Evolutionary conservation across 2,888 invertebrate genomes (phyloP), one percentile per base, ranked within the genome.

Genomic region (Lasioglossum vierecki): DNA sequence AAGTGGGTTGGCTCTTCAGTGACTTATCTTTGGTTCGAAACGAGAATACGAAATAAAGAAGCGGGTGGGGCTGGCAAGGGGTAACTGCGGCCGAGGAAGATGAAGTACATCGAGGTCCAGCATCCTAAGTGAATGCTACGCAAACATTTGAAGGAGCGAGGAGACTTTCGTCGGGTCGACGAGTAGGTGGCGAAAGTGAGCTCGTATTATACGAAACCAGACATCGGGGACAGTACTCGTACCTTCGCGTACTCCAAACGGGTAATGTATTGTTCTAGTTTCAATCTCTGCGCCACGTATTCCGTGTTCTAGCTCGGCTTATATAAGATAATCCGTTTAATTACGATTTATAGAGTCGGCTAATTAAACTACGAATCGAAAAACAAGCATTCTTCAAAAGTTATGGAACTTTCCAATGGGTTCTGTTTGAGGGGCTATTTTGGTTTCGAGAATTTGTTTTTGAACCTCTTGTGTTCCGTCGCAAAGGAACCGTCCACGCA

Each of bases 71-170:
- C 76, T 44, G 66, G n/a, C 30, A 71, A 44, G 75, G 49, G 74
- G 44, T 66, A 57, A 80, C 41, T 71, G 73, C 44, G 82, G 49
- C 49, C 77, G 82, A 83, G 82, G 76, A 82, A 84, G 84, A 86
- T 77, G 84, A 86, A 80, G 86, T 85, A 79, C 75, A 63, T 78
- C 83, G 80, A 77, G 88, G 87, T 86, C 89, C 89, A 80, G 85
- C 85, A 86, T 88, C 90, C 86, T 89, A 92, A 92, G 92, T 91
- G 91, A 89, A 90, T 88, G 87, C 87, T 84, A 87, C 81, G 87
- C 89, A 90, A 90, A 90, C 87, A 87, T 88, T 89, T 79, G 84
- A 85, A 79, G 53, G 82, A 78, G 88, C 88, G 85, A 88, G 80
- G 87, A 88, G 87, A 90, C 77, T 88, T 84, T 39, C 18, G 84